phyloP scores from a whole-genome alignment of 2,888 invertebrate genomes.

The Oxytorus armatus region DNA sequence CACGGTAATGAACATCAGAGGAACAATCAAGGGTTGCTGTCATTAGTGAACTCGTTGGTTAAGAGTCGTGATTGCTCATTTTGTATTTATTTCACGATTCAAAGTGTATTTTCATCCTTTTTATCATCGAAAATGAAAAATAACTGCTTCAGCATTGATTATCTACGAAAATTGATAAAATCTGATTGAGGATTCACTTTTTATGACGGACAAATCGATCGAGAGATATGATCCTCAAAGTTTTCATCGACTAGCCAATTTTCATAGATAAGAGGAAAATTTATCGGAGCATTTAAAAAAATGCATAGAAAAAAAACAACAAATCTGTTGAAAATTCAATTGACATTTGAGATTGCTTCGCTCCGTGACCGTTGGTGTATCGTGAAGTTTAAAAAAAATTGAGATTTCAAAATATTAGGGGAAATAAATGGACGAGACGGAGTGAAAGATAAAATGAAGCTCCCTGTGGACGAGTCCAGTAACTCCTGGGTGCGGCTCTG shows the following conservation, averaged over 20 bases:
- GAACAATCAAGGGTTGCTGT: too few relatives aligned
- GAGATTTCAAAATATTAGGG: too few relatives aligned
- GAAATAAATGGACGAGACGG: not conserved
- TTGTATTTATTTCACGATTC: not conserved
- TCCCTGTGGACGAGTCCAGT: not conserved
- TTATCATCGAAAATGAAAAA: not conserved
- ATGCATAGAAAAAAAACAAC: not conserved
- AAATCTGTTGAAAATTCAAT: slow-evolving; percentile 7
- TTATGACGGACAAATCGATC: not conserved
- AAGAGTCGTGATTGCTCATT: not conserved
- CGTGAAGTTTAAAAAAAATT: too few relatives aligned
- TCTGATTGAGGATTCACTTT: not conserved
- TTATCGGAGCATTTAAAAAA: too few relatives aligned
- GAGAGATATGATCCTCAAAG: not conserved
- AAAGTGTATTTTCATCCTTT: not conserved
- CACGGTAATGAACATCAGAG: too few relatives aligned
- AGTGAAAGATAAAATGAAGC: not conserved
- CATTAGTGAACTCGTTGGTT: not conserved
- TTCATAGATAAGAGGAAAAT: too few relatives aligned
- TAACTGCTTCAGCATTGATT: not conserved
- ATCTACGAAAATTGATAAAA: not conserved
- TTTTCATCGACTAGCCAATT: not conserved
- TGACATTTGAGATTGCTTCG: too few relatives aligned
- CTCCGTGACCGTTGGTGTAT: too few relatives aligned
- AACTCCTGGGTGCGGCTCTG: slow-evolving; percentile 15